Conservation (phyloP, 2,888 invertebrate genomes). For the Macrophya alboannulata region DNA sequence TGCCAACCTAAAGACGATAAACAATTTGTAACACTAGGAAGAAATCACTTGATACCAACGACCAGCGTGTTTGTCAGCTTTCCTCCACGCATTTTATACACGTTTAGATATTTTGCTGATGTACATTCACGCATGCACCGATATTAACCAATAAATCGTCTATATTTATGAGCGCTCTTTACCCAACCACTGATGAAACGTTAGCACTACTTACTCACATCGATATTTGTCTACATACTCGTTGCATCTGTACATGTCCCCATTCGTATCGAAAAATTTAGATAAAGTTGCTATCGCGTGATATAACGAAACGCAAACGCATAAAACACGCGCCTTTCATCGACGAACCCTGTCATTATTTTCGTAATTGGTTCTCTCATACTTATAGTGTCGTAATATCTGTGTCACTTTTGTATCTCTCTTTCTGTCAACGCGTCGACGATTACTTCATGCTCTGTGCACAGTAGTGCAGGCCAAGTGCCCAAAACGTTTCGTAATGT, state of each 20-base stretch:
- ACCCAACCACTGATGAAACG: constrained; percentile 16
- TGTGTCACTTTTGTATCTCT: neutral
- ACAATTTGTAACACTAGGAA: constrained; percentile 77
- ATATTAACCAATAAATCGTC: constrained; percentile 2
- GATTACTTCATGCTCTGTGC: neutral
- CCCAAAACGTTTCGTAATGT: neutral
- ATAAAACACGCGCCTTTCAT: constrained; percentile 37
- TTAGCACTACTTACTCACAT: neutral
- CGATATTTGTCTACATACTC: neutral
- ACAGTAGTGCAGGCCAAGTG: neutral
- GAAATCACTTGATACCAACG: constrained; percentile 63
- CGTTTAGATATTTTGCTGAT: neutral
- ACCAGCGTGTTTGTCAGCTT: neutral
- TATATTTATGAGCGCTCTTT: neutral
- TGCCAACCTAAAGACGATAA: constrained; percentile 74
- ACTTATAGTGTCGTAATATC: constrained; percentile 15
- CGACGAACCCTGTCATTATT: neutral
- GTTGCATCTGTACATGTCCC: neutral
- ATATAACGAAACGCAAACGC: neutral
- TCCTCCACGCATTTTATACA: neutral
- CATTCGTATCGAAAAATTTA: constrained; percentile 13
- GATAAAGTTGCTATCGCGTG: constrained; percentile 23
- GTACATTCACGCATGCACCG: neutral
- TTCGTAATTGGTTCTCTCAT: constrained; percentile 40
- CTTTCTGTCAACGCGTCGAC: constrained; percentile 6